Evolutionary conservation across 2,797 vertebrate species (phyloP), one percentile per base, ranked within the genome.

Genomic region (Malacoraja senta): DNA sequence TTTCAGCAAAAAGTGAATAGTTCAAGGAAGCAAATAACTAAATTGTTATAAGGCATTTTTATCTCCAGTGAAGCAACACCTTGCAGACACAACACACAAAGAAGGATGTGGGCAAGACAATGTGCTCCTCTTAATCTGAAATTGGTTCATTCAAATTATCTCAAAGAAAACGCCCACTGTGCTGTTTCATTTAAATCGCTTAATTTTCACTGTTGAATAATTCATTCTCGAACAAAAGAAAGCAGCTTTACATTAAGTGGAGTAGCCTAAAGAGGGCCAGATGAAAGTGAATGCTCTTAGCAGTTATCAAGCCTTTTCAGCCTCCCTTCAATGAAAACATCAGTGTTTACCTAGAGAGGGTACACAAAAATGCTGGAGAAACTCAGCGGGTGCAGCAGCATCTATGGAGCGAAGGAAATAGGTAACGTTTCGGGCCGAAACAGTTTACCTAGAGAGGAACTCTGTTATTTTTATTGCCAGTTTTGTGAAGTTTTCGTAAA

Each of bases 121-220:
- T 88, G n/a, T 8, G 0, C 17, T 35, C 17, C 61, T 32, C 83
- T 86, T 63, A 32, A 86, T 65, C n/a, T 86, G 29, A 86, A 86
- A n/a, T 86, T 32, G 58, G n/a, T 35, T 21, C 68, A 68, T 68
- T 68, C 61, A 68, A 68, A 68, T 88, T 65, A 21, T 68, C 63
- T 68, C 29, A 63, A 35, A 88, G 63, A 63, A 65, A 65, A 86
- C 15, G 32, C n/a, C 63, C 63, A 61, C 61, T 68, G 61, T 68
- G n/a, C n/a, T 21, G n/a, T 35, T 88, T 88, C 68, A 88, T 88
- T 88, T 68, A 21, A 88, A 88, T 68, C 3, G n/a, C 61, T 68
- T 88, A 68, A 88, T 88, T 88, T 88, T n/a, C 65, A 35, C 63
- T 68, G 9, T 35, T 68, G 84, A 68, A 68, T 88, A 88, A 88